phyloP scores from a whole-genome alignment of 2,888 invertebrate species.

The Julus scandinavius region DNA sequence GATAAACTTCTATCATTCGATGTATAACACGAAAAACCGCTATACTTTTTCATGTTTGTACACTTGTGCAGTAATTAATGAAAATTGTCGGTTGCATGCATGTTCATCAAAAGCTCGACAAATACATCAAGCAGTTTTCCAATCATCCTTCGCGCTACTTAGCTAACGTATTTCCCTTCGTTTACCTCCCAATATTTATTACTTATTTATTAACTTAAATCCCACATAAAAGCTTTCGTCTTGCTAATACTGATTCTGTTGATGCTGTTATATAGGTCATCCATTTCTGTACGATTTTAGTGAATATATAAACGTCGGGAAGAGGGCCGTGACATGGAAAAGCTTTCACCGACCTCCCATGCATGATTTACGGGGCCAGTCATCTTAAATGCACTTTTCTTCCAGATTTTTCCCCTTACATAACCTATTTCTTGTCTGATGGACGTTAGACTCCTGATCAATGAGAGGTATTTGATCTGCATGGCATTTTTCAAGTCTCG shows the following conservation, averaged over 20 bases:
- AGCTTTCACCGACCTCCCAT: constrained; percentile 33
- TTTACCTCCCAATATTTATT: not conserved
- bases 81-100: not conserved
- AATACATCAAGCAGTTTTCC: not conserved
- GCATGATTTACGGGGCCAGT: constrained; percentile 27
- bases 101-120: not conserved
- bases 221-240: constrained; percentile 17
- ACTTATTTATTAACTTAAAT: constrained; percentile 4
- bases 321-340: constrained; percentile 7
- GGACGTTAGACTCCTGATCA: constrained; percentile 3
- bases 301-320: not conserved
- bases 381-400: constrained; percentile 27
- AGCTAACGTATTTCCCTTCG: not conserved
- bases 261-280: not conserved
- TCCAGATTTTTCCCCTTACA: not conserved
- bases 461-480: constrained; percentile 21
- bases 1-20: not conserved
- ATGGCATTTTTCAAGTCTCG: constrained; percentile 17
- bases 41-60: not conserved
- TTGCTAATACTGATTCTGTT: not conserved
- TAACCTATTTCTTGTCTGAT: constrained; percentile 27
- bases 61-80: not conserved
- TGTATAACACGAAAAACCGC: not conserved
- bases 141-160: not conserved
- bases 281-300: not conserved